These are phyloP conservation scores for Pseudococcus longispinus DNA, from an alignment of 2,888 invertebrate genomes.

Conservation along the genomic window DNA sequence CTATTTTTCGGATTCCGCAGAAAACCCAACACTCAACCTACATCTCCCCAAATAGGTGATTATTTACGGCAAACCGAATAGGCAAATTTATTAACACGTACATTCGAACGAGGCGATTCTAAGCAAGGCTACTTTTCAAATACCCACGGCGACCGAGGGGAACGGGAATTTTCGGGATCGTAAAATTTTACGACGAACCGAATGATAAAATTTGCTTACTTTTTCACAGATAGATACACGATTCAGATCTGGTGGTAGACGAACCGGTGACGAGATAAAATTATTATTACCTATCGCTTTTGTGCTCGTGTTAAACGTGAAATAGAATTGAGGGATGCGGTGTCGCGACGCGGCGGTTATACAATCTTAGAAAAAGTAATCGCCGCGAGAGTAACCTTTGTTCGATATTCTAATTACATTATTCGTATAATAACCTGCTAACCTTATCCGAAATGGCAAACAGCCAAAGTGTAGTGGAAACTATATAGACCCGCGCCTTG, in stretches of 20 bases:
- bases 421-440: slow-evolving; percentile 33
- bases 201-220: background rate
- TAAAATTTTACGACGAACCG: slow-evolving; percentile 7
- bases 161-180: background rate
- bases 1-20: too few species aligned
- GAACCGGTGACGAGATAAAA: background rate
- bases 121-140: background rate
- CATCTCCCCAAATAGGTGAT: background rate
- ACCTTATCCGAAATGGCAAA: slow-evolving; percentile 46
- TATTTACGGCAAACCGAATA: background rate
- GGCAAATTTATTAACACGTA: slow-evolving; percentile 14
- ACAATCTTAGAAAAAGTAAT: slow-evolving; percentile 15
- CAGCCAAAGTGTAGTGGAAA: slow-evolving; percentile 34
- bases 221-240: background rate
- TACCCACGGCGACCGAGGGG: background rate
- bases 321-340: slow-evolving; percentile 9
- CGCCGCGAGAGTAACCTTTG: slow-evolving; percentile 21
- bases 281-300: too few species aligned
- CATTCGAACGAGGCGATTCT: background rate
- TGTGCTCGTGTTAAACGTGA: background rate
- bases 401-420: slow-evolving; percentile 42
- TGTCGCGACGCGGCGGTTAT: background rate
- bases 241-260: background rate
- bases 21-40: too few species aligned
- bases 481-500: slow-evolving; percentile 9